Conservation (phyloP, 1,140 invertebrate species). For the Homarus americanus region DNA sequence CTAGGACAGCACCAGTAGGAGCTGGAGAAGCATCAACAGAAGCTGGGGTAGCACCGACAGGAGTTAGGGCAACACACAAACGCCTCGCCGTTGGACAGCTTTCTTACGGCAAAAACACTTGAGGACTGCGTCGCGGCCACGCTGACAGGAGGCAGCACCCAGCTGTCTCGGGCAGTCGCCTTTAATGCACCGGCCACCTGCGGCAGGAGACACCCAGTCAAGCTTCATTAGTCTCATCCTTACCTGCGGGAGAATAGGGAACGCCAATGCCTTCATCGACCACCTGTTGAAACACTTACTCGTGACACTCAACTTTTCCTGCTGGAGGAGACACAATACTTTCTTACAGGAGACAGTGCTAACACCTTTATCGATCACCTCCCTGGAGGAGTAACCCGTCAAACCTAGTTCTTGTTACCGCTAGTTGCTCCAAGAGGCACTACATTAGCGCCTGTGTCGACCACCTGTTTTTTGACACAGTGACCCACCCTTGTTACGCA, state of each 20-base stretch:
- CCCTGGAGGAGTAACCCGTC: too few relatives aligned
- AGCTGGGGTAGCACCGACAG: background rate
- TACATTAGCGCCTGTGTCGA: too few relatives aligned
- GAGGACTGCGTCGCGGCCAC: conserved; percentile 29
- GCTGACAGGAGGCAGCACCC: conserved; percentile 49
- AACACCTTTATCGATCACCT: too few relatives aligned
- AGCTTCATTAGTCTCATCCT: conserved; percentile 1
- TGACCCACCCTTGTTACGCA: too few relatives aligned
- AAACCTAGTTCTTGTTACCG: too few relatives aligned
- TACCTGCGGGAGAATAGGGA: background rate
- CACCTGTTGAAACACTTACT: too few relatives aligned
- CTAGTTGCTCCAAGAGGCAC: too few relatives aligned
- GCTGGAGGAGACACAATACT: too few relatives aligned
- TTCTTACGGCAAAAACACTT: conserved; percentile 60
- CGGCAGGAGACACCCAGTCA: conserved; percentile 23
- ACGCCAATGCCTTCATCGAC: too few relatives aligned
- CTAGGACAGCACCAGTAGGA: background rate
- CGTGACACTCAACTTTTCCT: too few relatives aligned
- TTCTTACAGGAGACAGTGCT: too few relatives aligned
- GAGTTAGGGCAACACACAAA: conserved; percentile 27
- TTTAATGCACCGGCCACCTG: conserved; percentile 58
- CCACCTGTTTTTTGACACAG: too few relatives aligned
- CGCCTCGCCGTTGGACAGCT: conserved; percentile 39
- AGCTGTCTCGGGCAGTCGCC: conserved; percentile 53
- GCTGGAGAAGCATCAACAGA: background rate